phyloP scores from a whole-genome alignment of 2,888 invertebrate species.

The Hipparchia semele region DNA sequence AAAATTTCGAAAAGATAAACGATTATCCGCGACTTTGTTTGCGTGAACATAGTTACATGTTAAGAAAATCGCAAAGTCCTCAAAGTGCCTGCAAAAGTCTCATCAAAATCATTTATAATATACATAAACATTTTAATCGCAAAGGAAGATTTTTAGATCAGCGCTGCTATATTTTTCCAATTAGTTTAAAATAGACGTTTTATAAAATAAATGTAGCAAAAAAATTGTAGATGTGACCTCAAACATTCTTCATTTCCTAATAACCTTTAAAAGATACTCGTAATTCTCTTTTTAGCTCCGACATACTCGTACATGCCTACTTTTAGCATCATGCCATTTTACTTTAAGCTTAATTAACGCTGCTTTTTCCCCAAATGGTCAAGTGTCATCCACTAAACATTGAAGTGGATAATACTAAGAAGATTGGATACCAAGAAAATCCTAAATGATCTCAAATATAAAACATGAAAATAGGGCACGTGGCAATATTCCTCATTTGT shows the following conservation, averaged over 20 bases:
- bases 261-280: neutral
- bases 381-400: neutral
- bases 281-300: neutral
- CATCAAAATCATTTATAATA: too few species aligned
- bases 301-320: neutral
- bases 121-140: neutral
- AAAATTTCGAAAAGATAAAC: too few species aligned
- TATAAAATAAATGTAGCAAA: neutral
- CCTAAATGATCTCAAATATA: neutral
- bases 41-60: too few species aligned
- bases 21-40: too few species aligned
- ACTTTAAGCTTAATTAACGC: neutral
- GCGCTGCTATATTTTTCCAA: neutral
- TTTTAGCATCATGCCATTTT: neutral
- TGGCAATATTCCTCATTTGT: neutral
- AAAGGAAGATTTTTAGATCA: neutral
- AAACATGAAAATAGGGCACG: neutral
- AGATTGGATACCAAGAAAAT: neutral
- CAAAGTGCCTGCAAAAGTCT: neutral
- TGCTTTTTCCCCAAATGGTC: conserved; percentile 8
- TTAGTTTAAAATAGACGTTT: neutral
- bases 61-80: too few species aligned
- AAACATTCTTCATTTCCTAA: conserved; percentile 12
- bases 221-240: neutral
- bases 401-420: neutral